phyloP scores from a whole-genome alignment of 2,888 invertebrate genomes.

The Heliconius hortense region DNA sequence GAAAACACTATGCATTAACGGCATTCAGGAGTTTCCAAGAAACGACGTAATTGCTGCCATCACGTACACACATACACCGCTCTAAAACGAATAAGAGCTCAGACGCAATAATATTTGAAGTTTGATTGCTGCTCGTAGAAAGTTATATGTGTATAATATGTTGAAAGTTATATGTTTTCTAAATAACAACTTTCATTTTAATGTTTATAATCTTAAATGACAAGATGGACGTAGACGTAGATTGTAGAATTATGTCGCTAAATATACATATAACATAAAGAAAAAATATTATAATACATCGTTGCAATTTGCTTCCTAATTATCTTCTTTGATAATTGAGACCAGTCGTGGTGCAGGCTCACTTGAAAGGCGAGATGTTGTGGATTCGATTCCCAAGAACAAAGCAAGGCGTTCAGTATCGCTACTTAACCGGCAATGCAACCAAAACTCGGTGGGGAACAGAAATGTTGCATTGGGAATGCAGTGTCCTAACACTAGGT shows the following conservation, averaged over 20 bases:
- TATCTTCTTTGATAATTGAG: too few relatives aligned
- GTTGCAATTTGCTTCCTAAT: not conserved
- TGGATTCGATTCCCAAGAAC: too few relatives aligned
- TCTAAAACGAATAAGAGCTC: slow-evolving; percentile 6
- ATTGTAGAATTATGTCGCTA: not conserved
- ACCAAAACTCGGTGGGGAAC: too few relatives aligned
- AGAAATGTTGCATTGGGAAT: too few relatives aligned
- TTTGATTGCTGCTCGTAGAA: slow-evolving; percentile 2
- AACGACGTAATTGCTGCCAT: slow-evolving; percentile 17
- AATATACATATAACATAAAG: not conserved
- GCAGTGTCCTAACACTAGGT: too few relatives aligned
- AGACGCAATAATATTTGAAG: not conserved
- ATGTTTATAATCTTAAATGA: not conserved
- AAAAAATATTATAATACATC: not conserved
- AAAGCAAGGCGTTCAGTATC: too few relatives aligned
- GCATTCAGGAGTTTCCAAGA: slow-evolving; percentile 33
- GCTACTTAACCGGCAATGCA: too few relatives aligned
- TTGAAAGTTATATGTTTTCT: not conserved
- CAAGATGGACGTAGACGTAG: not conserved
- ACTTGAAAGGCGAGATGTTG: too few relatives aligned
- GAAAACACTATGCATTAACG: slow-evolving; percentile 27
- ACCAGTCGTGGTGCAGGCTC: too few relatives aligned
- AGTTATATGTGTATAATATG: not conserved
- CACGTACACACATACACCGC: too few relatives aligned
- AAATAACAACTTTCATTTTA: slow-evolving; percentile 8